A percentile compares a stretch with the other conserved stretches of the same genome.
Conservation (phyloP, 2,797 vertebrate genomes). For the Onychomys torridus region DNA sequence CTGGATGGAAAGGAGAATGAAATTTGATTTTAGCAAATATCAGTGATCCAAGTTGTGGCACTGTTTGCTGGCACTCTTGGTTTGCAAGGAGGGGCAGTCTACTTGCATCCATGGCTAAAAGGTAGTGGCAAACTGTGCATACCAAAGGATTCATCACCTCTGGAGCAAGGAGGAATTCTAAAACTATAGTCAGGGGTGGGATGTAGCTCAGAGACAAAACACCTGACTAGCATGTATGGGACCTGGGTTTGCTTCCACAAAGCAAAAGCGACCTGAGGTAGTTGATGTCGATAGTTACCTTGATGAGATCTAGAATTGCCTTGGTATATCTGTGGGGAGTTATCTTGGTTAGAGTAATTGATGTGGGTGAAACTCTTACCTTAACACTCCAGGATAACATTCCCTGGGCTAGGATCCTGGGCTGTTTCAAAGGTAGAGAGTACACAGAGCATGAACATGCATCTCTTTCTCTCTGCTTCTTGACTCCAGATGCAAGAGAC, state of each 20-base stretch:
- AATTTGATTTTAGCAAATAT: neutral
- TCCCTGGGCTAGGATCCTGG: neutral
- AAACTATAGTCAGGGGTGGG: neutral
- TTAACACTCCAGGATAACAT: neutral
- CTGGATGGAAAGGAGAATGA: neutral
- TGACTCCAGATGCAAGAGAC: neutral
- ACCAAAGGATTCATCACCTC: neutral
- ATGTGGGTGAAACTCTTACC: neutral
- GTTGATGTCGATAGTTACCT: neutral
- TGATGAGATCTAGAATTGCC: neutral
- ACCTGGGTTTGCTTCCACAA: neutral
- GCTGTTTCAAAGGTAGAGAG: neutral
- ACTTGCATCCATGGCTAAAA: neutral
- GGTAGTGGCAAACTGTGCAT: fast-evolving
- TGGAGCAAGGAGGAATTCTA: neutral
- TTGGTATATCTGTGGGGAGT: neutral
- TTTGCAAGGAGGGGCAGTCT: fast-evolving
- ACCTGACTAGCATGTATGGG: neutral
- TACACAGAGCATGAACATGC: too few species aligned
- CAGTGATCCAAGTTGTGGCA: neutral
- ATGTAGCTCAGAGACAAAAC: neutral
- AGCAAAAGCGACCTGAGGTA: neutral
- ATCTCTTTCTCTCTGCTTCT: neutral
- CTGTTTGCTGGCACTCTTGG: fast-evolving
- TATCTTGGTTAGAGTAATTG: neutral